phyloP scores from a whole-genome alignment of 2,113 vertebrate genomes.

The Progne subis region DNA sequence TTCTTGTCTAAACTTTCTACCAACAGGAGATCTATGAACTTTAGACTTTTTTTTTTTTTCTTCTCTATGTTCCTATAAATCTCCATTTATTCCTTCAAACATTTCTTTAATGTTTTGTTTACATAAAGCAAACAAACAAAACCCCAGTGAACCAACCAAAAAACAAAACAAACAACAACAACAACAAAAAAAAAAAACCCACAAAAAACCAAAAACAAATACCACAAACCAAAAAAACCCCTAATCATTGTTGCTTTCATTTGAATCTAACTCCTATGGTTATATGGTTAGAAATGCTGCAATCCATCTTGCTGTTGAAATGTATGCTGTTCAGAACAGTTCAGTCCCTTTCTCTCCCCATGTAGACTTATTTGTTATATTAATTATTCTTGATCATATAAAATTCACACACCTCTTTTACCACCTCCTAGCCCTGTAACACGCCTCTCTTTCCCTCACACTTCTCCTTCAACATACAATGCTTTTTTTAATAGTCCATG shows the following conservation, averaged over 20 bases:
- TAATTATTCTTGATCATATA: not conserved
- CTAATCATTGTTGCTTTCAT: not conserved
- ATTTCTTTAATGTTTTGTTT: not conserved
- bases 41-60: not conserved
- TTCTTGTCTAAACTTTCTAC: not conserved
- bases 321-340: not conserved
- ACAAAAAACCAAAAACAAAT: no score
- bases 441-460: not conserved
- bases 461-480: not conserved
- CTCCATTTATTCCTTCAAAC: not conserved
- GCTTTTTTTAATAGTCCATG: not conserved
- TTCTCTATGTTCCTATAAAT: not conserved
- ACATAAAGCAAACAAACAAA: not conserved
- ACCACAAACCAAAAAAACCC: not conserved
- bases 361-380: not conserved
- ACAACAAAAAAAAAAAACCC: no score
- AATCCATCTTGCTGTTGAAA: not conserved
- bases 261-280: constrained; percentile 11
- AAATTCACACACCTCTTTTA: not conserved
- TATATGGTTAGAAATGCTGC: not conserved
- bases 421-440: not conserved
- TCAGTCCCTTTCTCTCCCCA: not conserved
- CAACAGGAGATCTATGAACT: not conserved
- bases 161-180: not conserved
- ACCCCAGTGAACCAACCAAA: not conserved